Evolutionary conservation across 2,888 invertebrate species (phyloP).

Genomic region (Drosophila demipolita): DNA sequence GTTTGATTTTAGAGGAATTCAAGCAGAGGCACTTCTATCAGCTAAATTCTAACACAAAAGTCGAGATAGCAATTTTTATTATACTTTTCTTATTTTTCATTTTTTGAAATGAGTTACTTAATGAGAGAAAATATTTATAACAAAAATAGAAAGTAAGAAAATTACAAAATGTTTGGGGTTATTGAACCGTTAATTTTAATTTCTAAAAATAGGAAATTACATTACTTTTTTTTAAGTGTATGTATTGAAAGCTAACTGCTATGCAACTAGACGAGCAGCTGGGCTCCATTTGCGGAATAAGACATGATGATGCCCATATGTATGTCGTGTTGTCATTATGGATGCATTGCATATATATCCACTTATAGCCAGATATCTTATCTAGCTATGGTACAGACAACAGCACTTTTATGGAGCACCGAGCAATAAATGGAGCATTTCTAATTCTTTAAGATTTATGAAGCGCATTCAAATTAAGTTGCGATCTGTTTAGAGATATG

Average conservation of each 20-base stretch:
- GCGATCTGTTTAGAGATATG: conserved; percentile 15
- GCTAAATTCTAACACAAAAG: not conserved
- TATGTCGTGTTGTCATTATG: not conserved
- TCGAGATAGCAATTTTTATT: not conserved
- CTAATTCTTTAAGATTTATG: conserved; percentile 12
- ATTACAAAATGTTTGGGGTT: not conserved
- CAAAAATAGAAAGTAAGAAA: not conserved
- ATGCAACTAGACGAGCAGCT: not conserved
- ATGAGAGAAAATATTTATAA: not conserved
- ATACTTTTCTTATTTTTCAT: not conserved
- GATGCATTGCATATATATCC: not conserved
- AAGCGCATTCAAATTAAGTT: not conserved
- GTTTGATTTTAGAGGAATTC: not conserved
- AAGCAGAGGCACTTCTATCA: not conserved
- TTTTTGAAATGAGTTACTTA: not conserved
- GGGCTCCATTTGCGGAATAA: not conserved
- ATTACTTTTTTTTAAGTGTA: not conserved
- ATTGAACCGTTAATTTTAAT: too few species aligned
- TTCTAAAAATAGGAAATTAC: too few species aligned
- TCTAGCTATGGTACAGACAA: not conserved
- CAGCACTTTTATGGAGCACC: not conserved
- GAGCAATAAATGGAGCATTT: not conserved
- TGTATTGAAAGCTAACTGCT: not conserved
- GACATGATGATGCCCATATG: not conserved
- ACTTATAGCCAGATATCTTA: conserved; percentile 6